Evolutionary conservation across 1,140 invertebrate species (phyloP).

Genomic region (Nylanderia fulva): DNA sequence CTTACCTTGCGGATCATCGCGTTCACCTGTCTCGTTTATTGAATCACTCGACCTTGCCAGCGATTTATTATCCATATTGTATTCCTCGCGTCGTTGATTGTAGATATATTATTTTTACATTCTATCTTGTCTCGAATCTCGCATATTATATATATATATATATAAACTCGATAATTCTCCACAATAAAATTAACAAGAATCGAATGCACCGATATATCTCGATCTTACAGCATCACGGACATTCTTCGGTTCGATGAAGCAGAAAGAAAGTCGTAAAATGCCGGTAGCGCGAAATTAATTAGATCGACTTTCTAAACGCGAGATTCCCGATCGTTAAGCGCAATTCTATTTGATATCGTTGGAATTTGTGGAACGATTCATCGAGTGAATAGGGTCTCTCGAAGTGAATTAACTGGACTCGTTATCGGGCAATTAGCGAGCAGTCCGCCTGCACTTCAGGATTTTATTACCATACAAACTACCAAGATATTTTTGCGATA

Average conservation of each 20-base stretch:
- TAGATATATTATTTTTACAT: background rate
- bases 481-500: background rate
- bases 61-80: slow-evolving; percentile 60
- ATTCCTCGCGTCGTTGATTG: background rate
- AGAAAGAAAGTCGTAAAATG: background rate
- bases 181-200: background rate
- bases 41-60: slow-evolving; percentile 25
- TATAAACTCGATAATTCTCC: background rate
- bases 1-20: slow-evolving; percentile 58
- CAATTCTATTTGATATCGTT: background rate
- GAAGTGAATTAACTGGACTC: slow-evolving; percentile 42
- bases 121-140: background rate
- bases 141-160: too few relatives aligned
- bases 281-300: slow-evolving; percentile 51
- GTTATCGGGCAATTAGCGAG: slow-evolving; percentile 53
- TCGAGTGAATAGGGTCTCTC: slow-evolving; percentile 30
- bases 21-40: slow-evolving; percentile 67
- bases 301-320: slow-evolving; percentile 45
- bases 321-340: background rate
- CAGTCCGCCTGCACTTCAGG: background rate
- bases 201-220: background rate
- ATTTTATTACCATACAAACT: slow-evolving; percentile 15
- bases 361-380: slow-evolving; percentile 36
- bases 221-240: background rate
- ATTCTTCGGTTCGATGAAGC: background rate